Conservation (phyloP, 2,888 invertebrate species). For the Operophtera brumata region DNA sequence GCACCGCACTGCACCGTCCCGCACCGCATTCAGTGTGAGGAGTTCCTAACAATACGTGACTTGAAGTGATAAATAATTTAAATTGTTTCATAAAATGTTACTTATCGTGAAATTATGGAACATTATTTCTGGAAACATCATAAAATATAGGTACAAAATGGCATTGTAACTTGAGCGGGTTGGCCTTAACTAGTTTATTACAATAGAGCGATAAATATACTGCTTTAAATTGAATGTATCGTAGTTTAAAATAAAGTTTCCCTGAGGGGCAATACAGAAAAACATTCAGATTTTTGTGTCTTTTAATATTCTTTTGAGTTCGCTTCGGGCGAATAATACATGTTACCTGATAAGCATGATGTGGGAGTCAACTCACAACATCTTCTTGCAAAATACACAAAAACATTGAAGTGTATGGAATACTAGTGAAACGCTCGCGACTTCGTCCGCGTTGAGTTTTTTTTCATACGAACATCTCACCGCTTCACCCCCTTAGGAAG, state of each 20-base stretch:
- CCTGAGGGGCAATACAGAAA: conserved; percentile 23
- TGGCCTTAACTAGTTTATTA: conserved; percentile 19
- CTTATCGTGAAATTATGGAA: conserved; percentile 20
- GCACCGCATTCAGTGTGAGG: too few species aligned
- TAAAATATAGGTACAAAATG: conserved; percentile 19
- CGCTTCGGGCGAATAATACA: conserved; percentile 64
- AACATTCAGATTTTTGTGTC: conserved; percentile 1
- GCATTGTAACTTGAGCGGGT: conserved; percentile 14
- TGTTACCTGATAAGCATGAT: conserved; percentile 57
- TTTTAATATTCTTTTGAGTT: conserved; percentile 1
- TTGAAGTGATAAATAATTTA: conserved; percentile 20
- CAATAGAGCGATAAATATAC: conserved; percentile 25
- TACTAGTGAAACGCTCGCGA: too few species aligned
- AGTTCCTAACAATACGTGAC: too few species aligned
- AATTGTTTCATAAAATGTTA: conserved; percentile 23
- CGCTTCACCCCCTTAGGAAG: too few species aligned
- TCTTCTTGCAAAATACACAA: conserved; percentile 30
- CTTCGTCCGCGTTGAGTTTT: too few species aligned
- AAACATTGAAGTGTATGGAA: conserved; percentile 4
- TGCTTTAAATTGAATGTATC: conserved; percentile 20
- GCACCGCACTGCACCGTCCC: too few species aligned
- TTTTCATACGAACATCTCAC: too few species aligned
- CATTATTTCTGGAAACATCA: conserved; percentile 18
- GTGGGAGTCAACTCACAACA: conserved; percentile 60
- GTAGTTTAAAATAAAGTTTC: conserved; percentile 14